These are phyloP conservation scores for Chydorus sphaericus DNA, from an alignment of 2,888 invertebrate genomes.

Conservation along the genomic window DNA sequence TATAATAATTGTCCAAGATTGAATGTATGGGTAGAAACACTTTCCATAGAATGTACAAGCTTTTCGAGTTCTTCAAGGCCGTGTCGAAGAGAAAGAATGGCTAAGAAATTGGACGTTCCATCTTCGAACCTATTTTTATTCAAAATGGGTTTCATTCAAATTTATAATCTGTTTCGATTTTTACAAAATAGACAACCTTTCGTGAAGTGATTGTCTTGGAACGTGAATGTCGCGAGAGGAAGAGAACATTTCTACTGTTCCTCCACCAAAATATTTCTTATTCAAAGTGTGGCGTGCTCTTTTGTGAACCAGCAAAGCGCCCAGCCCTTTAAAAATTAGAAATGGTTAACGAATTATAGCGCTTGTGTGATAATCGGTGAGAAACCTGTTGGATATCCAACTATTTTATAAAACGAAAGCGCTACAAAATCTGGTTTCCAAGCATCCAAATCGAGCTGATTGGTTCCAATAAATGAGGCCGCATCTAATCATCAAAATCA, in stretches of 20 bases:
- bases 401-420: conserved; percentile 93
- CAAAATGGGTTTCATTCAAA: conserved; percentile 17
- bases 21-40: conserved; percentile 51
- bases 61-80: conserved; percentile 46
- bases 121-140: conserved; percentile 66
- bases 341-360: too few species aligned
- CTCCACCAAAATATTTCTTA: conserved; percentile 81
- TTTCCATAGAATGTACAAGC: conserved; percentile 25
- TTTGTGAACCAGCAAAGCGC: conserved; percentile 67
- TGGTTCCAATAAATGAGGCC: conserved; percentile 64
- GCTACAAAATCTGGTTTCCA: conserved; percentile 75
- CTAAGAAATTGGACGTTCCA: conserved; percentile 76
- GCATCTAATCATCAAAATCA: conserved; percentile 55
- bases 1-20: conserved; percentile 40
- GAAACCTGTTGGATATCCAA: conserved; percentile 81
- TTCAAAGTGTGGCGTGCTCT: conserved; percentile 41
- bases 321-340: conserved; percentile 34
- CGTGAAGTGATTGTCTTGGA: conserved; percentile 47
- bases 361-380: too few species aligned
- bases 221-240: conserved; percentile 54
- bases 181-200: conserved; percentile 47
- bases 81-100: conserved; percentile 63
- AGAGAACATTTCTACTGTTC: conserved; percentile 74
- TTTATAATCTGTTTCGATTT: too few species aligned
- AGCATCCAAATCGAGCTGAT: conserved; percentile 51